phyloP scores from a whole-genome alignment of 2,113 vertebrate genomes.

The Saguinus midas region DNA sequence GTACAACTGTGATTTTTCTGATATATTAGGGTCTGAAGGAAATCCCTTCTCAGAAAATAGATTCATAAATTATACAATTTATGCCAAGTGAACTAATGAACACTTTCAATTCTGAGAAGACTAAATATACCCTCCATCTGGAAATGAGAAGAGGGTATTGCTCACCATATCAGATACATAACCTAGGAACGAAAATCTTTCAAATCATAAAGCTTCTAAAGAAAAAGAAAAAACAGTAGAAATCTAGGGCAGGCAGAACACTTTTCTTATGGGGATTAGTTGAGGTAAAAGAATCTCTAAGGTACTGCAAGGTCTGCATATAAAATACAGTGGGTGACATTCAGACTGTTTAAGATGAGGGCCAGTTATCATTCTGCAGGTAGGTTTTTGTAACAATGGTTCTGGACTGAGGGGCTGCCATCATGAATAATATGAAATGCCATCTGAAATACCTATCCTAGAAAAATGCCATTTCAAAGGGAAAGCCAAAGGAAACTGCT shows the following conservation, averaged over 20 bases:
- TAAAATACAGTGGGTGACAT: background rate
- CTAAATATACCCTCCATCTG: background rate
- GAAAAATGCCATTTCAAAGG: background rate
- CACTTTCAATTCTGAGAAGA: background rate
- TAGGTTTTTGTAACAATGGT: constrained; percentile 8
- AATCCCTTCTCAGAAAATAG: background rate
- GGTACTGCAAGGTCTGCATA: background rate
- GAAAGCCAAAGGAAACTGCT: background rate
- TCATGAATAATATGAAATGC: constrained; percentile 33
- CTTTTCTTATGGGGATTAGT: background rate
- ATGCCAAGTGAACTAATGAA: background rate
- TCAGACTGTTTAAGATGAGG: background rate
- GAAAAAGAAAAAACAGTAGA: background rate
- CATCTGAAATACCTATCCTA: background rate
- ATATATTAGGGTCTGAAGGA: background rate
- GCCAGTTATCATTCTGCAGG: background rate
- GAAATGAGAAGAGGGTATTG: background rate
- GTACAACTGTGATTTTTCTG: background rate
- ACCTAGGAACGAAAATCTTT: background rate
- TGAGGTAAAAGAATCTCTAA: background rate
- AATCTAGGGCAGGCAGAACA: background rate
- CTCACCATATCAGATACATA: background rate
- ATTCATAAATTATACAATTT: background rate
- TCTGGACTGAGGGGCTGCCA: background rate
- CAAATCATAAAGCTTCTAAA: background rate